phyloP scores from a whole-genome alignment of 2,888 invertebrate genomes.

The Machimus atricapillus region DNA sequence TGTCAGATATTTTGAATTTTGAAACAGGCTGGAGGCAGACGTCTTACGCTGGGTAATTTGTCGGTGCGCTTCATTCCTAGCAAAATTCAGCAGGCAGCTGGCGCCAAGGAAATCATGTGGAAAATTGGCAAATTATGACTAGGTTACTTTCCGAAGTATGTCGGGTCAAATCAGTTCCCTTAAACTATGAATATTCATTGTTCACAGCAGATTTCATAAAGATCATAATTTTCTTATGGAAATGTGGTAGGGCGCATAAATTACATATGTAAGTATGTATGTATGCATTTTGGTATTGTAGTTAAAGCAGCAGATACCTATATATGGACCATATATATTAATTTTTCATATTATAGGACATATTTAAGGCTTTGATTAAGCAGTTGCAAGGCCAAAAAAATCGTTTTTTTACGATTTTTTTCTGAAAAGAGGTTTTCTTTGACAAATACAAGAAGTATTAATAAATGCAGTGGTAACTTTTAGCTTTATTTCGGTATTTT shows the following conservation, averaged over 20 bases:
- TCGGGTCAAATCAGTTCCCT: background rate
- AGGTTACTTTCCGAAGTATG: background rate
- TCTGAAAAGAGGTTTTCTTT: no score
- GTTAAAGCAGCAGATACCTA: no score
- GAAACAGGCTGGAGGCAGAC: background rate
- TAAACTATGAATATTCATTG: background rate
- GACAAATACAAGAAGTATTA: no score
- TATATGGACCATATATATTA: no score
- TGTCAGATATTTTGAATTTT: background rate
- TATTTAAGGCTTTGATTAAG: no score
- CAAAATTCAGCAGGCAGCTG: slow-evolving; percentile 24
- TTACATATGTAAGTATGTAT: no score
- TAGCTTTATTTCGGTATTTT: no score
- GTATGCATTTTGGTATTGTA: no score
- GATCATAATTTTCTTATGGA: background rate
- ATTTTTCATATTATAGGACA: no score
- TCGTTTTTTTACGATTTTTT: no score
- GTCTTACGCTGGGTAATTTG: background rate
- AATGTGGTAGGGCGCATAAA: background rate
- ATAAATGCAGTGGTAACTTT: no score
- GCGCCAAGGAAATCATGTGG: slow-evolving; percentile 46
- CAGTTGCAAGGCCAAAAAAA: no score
- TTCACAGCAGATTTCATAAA: background rate
- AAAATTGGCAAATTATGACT: slow-evolving; percentile 37
- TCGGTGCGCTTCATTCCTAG: background rate